A percentile compares a stretch with the other conserved stretches of the same genome.
Evolutionary conservation across 2,888 invertebrate genomes (phyloP).

Genomic region (Mystacides longicornis): DNA sequence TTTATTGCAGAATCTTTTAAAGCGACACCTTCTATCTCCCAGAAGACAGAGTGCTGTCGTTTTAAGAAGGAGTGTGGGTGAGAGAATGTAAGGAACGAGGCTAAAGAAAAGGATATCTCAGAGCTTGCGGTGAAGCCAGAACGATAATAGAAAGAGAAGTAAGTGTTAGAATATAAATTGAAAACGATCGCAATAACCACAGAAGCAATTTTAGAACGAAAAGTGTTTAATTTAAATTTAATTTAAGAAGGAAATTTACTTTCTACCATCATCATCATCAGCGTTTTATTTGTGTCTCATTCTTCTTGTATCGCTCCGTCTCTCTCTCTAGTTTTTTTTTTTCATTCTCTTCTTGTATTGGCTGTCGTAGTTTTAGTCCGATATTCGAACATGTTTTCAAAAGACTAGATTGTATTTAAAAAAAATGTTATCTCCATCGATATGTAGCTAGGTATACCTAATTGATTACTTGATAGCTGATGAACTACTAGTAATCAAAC

Average conservation of each 20-base stretch:
- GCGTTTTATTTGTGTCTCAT: neutral
- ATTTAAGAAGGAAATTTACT: constrained; percentile 7
- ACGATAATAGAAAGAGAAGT: neutral
- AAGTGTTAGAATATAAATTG: constrained; percentile 20
- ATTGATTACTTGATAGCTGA: no score
- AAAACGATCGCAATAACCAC: constrained; percentile 19
- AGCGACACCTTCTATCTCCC: no score
- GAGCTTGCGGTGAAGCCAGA: neutral
- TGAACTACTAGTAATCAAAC: no score
- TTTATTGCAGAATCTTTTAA: no score
- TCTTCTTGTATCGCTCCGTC: neutral
- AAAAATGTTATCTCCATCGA: no score
- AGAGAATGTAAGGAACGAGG: neutral
- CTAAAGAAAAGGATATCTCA: neutral
- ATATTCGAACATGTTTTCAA: neutral
- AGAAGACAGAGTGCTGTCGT: no score
- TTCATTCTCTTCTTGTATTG: neutral
- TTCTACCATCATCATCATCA: neutral
- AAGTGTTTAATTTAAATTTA: constrained; percentile 21
- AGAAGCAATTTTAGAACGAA: constrained; percentile 12
- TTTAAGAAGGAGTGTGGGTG: no score
- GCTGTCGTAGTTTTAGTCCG: neutral
- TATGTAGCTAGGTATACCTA: no score
- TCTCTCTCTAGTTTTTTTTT: neutral
- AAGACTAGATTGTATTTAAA: no score